A percentile compares a stretch with the other conserved stretches of the same genome.
phyloP scores from a whole-genome alignment of 53 echinoderm and acorn worm species.

The Hippasteria phrygiana region DNA sequence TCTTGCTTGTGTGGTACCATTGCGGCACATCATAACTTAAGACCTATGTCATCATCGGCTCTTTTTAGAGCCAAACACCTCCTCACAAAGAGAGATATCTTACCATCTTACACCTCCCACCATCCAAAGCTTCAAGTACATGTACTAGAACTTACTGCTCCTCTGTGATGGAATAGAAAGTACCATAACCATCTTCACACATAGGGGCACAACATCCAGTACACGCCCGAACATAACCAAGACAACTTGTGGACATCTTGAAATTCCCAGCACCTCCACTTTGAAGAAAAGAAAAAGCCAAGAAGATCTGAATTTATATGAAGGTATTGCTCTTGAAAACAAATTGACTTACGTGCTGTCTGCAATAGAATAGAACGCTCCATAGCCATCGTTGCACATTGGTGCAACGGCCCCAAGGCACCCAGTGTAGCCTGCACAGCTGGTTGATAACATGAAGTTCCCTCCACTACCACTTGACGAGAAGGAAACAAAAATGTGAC shows the following conservation, averaged over 20 bases:
- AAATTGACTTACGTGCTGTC: constrained; percentile 76
- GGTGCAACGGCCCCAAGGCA: constrained; percentile 78
- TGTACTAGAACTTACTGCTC: constrained; percentile 70
- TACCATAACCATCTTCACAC: constrained; percentile 77
- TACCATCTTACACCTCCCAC: no score
- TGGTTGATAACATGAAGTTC: constrained; percentile 88
- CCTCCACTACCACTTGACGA: constrained; percentile 89
- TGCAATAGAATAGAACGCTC: constrained; percentile 76
- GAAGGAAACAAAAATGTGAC: neutral
- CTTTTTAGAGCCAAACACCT: no score
- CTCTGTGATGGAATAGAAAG: constrained; percentile 71
- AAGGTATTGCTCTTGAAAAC: neutral
- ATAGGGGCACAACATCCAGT: constrained; percentile 76
- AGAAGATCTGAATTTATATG: neutral
- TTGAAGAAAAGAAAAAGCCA: neutral
- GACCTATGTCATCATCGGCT: no score
- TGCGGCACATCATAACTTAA: no score
- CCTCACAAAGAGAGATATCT: no score
- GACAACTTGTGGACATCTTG: constrained; percentile 79
- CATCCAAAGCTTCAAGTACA: neutral
- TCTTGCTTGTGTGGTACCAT: no score
- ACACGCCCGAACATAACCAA: constrained; percentile 67
- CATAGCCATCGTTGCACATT: constrained; percentile 88
- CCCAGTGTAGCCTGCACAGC: constrained; percentile 79
- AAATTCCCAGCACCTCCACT: constrained; percentile 89